Base-by-base conservation (phyloP, 2,113 vertebrate genomes). In the Galbula dea region DNA sequence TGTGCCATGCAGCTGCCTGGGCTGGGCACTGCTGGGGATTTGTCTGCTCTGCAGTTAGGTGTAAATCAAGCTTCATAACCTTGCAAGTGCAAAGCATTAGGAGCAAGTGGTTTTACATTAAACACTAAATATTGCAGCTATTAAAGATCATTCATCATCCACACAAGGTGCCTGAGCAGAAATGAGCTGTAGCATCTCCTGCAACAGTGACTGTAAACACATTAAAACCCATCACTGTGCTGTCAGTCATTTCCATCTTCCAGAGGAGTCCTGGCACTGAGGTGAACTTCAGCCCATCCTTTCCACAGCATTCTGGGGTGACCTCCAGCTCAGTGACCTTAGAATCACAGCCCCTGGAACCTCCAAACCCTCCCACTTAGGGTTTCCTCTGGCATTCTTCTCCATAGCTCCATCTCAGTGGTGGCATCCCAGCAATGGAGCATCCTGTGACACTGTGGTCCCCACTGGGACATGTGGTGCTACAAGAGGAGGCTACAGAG, bases 141-240 rank as follows among this genome's bases (percentile, higher is more conserved):
- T 95, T 96, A 92, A 81, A 91, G 87, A 67, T 41, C 94, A 93
- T 97, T 79, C 83, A 91, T 96, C 95, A 95, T 68, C 43, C 45
- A 15, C 86, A 58, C 29, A 36, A 83, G 62, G 57, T 76, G 84
- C 87, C 89, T 82, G 86, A 66, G 61, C 89, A 91, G 87, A 91
- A 96, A 91, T 82, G 94, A 95, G 94, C 90, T 96, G 96, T 46
- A 68, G 78, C 76, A 71, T 61, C 89, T 93, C 85, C 87, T 79
- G 87, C 80, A 91, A 17, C 37, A 26, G 17, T 69, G 85, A 49
- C 65, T 94, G 86, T 58, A 83, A 94, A 67, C 41, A 49, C 86
- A 57, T 43, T 52, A 41, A 59, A 45, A 55, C 8, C 37, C 54
- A 21, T 67, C 26, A 2, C 21, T 4, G 1, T 8, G 45, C 51